These are phyloP conservation scores for Marmota flaviventris DNA, from an alignment of 2,113 vertebrate species.

Conservation along the genomic window DNA sequence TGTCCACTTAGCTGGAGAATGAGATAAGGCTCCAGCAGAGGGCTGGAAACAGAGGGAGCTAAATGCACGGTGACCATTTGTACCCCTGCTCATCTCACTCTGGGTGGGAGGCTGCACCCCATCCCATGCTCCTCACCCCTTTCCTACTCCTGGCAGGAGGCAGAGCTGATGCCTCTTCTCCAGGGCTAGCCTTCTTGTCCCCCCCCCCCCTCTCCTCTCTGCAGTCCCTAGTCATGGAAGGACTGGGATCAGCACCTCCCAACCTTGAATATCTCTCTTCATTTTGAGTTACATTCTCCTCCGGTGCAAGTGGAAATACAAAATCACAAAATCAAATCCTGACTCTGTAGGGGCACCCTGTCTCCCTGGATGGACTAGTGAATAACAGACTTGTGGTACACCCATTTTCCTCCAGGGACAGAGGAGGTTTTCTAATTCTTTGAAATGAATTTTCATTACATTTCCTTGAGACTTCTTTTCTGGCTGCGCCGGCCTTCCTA, in stretches of 20 bases:
- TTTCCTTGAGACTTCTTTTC: background rate
- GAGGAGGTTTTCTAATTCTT: background rate
- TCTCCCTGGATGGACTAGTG: too few species aligned
- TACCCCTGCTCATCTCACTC: rapidly evolving
- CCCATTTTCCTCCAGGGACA: background rate
- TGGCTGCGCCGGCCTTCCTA: background rate
- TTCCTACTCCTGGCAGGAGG: background rate
- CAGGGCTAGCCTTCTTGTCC: background rate
- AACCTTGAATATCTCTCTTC: background rate
- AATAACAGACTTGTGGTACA: background rate
- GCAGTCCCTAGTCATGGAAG: background rate
- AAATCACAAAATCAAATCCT: background rate
- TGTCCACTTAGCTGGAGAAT: background rate
- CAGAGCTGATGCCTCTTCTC: background rate
- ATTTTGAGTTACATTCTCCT: background rate
- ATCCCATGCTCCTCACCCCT: too few species aligned
- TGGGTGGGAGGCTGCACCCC: background rate
- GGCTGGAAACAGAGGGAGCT: background rate
- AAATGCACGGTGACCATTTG: background rate
- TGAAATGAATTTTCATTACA: background rate
- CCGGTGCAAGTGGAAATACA: background rate
- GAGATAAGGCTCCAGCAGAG: background rate
- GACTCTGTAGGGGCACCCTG: background rate
- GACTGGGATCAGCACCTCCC: background rate
- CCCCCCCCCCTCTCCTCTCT: background rate